phyloP scores from a whole-genome alignment of 2,113 vertebrate genomes.

The Solea solea region DNA sequence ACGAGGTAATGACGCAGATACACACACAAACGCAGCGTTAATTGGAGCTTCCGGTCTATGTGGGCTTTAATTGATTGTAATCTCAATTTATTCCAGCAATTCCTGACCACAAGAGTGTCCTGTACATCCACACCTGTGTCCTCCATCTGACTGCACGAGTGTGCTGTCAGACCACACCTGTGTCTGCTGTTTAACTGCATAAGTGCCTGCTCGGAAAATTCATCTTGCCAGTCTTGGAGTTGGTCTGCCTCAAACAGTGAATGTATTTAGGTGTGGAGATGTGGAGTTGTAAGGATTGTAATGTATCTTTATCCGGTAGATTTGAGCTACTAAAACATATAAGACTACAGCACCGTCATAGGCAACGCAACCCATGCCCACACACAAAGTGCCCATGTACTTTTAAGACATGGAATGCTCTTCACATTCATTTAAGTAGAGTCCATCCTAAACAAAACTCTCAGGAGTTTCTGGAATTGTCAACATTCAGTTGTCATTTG shows the following conservation, averaged over 20 bases:
- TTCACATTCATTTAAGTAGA: constrained; percentile 5
- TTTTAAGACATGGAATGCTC: background rate
- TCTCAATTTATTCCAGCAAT: background rate
- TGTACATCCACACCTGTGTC: too few species aligned
- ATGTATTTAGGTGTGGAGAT: too few species aligned
- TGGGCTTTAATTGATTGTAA: background rate
- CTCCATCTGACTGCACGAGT: too few species aligned
- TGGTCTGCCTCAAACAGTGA: too few species aligned
- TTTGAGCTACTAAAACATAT: too few species aligned
- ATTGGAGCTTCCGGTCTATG: too few species aligned
- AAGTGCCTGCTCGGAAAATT: background rate
- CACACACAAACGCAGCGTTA: too few species aligned
- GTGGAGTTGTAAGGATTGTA: too few species aligned
- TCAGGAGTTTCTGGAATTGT: background rate
- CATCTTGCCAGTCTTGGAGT: too few species aligned
- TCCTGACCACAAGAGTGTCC: background rate
- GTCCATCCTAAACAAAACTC: too few species aligned
- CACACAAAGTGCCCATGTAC: background rate
- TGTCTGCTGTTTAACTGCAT: background rate
- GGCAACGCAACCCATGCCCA: background rate
- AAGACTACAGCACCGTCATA: too few species aligned
- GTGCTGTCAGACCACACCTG: background rate
- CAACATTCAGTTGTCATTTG: constrained; percentile 14
- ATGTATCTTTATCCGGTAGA: background rate
- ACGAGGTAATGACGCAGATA: too few species aligned